Conservation (phyloP, 2,888 invertebrate species). For the Terebella lapidaria region DNA sequence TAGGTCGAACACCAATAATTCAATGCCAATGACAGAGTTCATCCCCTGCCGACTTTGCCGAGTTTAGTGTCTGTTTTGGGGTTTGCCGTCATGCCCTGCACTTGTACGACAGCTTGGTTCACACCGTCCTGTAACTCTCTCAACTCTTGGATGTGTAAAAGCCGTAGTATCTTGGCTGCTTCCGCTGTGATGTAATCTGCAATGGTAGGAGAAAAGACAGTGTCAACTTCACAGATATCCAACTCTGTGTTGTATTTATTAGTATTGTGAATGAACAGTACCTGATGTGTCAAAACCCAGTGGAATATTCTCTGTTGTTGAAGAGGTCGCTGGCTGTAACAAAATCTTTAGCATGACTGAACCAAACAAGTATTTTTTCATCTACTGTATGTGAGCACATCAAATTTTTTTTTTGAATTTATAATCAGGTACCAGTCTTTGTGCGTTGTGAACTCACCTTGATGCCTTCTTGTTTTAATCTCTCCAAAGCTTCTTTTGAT, state of each 20-base stretch:
- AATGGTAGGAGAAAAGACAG: constrained; percentile 10
- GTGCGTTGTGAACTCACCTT: constrained; percentile 4
- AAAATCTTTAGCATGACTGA: too few species aligned
- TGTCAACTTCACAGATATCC: neutral
- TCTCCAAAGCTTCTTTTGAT: constrained; percentile 59
- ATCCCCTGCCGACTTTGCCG: constrained; percentile 82
- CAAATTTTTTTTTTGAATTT: too few species aligned
- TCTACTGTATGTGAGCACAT: too few species aligned
- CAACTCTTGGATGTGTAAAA: constrained; percentile 79
- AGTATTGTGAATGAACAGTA: too few species aligned
- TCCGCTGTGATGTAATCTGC: constrained; percentile 49
- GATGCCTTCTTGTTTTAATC: constrained; percentile 21
- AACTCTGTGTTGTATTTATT: too few species aligned
- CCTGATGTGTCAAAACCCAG: constrained; percentile 66
- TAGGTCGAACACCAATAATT: too few species aligned
- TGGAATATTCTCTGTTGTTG: too few species aligned
- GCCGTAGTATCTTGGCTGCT: constrained; percentile 68
- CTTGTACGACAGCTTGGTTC: constrained; percentile 87
- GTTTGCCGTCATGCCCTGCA: constrained; percentile 89
- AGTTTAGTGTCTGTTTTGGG: constrained; percentile 92
- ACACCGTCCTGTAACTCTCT: constrained; percentile 85
- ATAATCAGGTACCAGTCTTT: too few species aligned
- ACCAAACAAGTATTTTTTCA: too few species aligned
- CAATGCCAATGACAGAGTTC: too few species aligned
- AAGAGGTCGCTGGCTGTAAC: too few species aligned